A percentile compares a stretch with the other conserved stretches of the same genome.
Evolutionary conservation across 2,113 vertebrate species (phyloP).

Genomic region (Sphyrna mokarran): DNA sequence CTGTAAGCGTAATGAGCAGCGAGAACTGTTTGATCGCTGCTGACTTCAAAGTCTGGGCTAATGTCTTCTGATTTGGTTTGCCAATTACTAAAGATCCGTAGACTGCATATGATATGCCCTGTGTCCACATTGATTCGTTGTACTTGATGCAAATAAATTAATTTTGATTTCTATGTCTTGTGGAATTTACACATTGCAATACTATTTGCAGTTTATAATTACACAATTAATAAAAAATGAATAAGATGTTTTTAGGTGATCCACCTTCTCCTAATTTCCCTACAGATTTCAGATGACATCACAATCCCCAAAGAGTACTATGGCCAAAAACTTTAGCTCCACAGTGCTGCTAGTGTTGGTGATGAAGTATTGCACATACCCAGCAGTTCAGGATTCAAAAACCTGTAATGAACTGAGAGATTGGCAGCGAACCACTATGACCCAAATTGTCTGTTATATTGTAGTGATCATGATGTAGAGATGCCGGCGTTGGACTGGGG

Average conservation of each 20-base stretch:
- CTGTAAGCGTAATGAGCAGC: too few species aligned
- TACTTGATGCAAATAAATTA: neutral
- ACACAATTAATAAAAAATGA: neutral
- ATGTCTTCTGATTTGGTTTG: neutral
- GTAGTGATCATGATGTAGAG: too few species aligned
- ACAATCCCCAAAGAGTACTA: neutral
- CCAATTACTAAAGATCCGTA: neutral
- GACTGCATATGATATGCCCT: neutral
- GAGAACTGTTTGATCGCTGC: too few species aligned
- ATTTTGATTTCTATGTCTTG: neutral
- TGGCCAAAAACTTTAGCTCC: too few species aligned
- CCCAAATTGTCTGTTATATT: too few species aligned
- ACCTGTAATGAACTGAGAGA: too few species aligned
- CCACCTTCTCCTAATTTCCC: neutral
- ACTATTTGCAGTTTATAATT: neutral
- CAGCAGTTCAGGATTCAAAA: too few species aligned
- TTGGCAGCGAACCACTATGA: too few species aligned
- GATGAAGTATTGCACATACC: too few species aligned
- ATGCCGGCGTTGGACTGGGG: too few species aligned
- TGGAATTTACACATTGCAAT: neutral
- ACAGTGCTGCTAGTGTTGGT: too few species aligned
- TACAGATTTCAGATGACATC: neutral
- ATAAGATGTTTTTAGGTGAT: neutral
- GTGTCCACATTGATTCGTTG: neutral
- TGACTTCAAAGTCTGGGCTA: too few species aligned